Conservation (phyloP, 2,113 vertebrate species). For the Phycodurus eques region DNA sequence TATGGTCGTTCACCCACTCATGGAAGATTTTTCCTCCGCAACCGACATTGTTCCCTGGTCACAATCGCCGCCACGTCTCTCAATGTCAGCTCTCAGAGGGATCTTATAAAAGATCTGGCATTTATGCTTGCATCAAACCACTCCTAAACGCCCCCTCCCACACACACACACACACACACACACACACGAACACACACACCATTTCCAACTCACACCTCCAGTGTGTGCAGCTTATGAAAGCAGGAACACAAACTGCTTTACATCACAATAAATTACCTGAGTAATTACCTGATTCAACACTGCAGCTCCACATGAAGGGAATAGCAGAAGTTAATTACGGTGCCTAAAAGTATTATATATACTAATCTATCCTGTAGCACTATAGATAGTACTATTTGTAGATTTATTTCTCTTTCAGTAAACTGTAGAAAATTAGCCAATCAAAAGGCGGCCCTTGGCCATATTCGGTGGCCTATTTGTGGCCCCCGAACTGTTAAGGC, state of each 20-base stretch:
- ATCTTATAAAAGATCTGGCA: too few relatives aligned
- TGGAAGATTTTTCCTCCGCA: slow-evolving; percentile 22
- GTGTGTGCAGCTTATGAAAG: neutral
- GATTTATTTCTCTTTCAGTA: neutral
- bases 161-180: slow-evolving; percentile 1
- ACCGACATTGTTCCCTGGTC: neutral
- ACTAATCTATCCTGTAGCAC: neutral
- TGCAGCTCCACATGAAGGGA: neutral
- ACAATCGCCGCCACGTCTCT: neutral
- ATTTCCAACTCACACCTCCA: neutral
- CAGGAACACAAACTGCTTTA: slow-evolving; percentile 1
- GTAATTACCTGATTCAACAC: neutral
- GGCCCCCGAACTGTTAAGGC: too few relatives aligned
- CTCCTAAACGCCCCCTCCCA: neutral
- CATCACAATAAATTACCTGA: neutral
- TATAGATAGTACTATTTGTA: neutral
- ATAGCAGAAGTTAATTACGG: neutral
- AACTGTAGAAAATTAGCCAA: neutral
- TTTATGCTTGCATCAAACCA: neutral
- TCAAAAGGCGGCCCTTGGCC: too few relatives aligned
- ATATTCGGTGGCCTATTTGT: too few relatives aligned
- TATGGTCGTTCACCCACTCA: slow-evolving; percentile 48
- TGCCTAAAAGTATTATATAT: neutral
- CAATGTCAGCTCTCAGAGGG: neutral
- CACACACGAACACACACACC: neutral